Base-by-base conservation (phyloP, 2,797 vertebrate genomes). In the Clarias platycephalus region DNA sequence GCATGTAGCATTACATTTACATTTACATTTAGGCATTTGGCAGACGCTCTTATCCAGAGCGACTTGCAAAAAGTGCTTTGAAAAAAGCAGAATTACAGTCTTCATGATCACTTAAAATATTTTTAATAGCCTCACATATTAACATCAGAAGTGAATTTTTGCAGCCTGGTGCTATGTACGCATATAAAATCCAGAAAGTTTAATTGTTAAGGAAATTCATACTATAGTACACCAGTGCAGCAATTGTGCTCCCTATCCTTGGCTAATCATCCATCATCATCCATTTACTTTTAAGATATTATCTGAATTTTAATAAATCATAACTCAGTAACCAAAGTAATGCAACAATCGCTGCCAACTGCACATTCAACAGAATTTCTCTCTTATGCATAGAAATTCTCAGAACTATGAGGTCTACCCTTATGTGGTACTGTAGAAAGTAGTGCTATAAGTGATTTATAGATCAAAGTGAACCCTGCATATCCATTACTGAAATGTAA, bases 391-490 rank as follows among this genome's bases (percentile, higher is more conserved):
- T 8, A 26, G 55, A 71, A 62, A 22, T 20, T 71, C 24, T 40
- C 24, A 71, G 44, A 15, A 34, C 55, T 74, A 66, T 81, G n/a
- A 24, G 26, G 64, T 20, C 40, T 78, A 4, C 18, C 2, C 74
- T 68, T 63, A 58, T 26, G 62, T 20, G 15, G 49, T n/a, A n/a
- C n/a, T n/a, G n/a, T 49, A 80, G 68, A 80, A 70, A 28, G 55
- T 28, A 18, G 37, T 78, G 58, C 22, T 82, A 55, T 64, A 82
- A 86, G 79, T 82, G 80, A 82, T 89, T 83, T 80, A 55, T 74
- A 66, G n/a, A 34, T 77, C 68, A 83, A 77, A 79, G 55, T 82
- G 55, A 82, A 74, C 67, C 63, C 64, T 80, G n/a, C 77, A 60
- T 82, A 77, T 86, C 72, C 68, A 87, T 86, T 84, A 85, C 66